Evolutionary conservation across 2,888 invertebrate species (phyloP), one percentile per base, ranked within the genome.

Genomic region (Crematogaster levior): DNA sequence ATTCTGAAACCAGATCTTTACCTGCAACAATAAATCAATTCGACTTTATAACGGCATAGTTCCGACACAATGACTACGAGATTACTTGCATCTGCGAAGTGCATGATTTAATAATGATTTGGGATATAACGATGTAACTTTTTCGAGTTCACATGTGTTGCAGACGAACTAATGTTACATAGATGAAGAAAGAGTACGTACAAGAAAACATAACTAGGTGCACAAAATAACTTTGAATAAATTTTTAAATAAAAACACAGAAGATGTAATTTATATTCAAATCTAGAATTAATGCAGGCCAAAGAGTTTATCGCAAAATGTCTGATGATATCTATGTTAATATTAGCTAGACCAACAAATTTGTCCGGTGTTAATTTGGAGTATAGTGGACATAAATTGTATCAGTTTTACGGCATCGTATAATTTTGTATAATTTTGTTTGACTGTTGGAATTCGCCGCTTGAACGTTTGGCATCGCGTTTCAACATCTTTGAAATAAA

Each of bases 1-100:
- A 94, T 98, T 98, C 96, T 98, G 98, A 95, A 98, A 98, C 98
- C 98, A 98, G 93, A 98, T 98, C 95, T 98, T 98, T 88, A 98
- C 98, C 96, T 97, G 96, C 18, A 95, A 94, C 68, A 74, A 86
- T 70, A 46, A 72, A 83, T 63, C 80, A 66, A 40, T 60, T 40
- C 40, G 46, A 56, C 70, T 86, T 84, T 85, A 68, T 74, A 73
- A 74, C 82, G 21, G 9, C 34, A 6, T 65, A 63, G 40, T 24
- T 56, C 56, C 61, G 63, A n/a, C 46, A n/a, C 24, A 34, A 21
- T 66, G n/a, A 37, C 10, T 80, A 72, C n/a, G n/a, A n/a, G n/a
- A n/a, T n/a, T n/a, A n/a, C n/a, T n/a, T n/a, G n/a, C n/a, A n/a
- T n/a, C n/a, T n/a, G n/a, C n/a, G n/a, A n/a, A n/a, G n/a, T n/a